phyloP scores from a whole-genome alignment of 2,888 invertebrate species.

The Temnothorax unifasciatus region DNA sequence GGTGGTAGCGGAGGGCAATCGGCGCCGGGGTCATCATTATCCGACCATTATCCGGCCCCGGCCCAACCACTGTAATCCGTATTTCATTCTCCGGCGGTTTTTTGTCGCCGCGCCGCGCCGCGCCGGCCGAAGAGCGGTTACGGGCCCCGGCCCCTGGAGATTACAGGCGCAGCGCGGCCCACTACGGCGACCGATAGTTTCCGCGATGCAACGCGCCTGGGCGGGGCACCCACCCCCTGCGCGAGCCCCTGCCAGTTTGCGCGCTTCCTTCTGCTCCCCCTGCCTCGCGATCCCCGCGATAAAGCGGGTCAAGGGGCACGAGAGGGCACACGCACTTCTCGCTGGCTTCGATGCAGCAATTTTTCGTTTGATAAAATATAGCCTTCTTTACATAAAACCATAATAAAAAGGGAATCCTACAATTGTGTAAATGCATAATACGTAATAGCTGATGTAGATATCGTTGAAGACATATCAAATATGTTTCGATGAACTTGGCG shows the following conservation, averaged over 20 bases:
- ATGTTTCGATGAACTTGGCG: too few species aligned
- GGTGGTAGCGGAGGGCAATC: conserved; percentile 68
- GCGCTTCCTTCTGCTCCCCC: neutral
- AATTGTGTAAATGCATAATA: too few species aligned
- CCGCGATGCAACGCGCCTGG: conserved; percentile 71
- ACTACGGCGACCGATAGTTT: conserved; percentile 74
- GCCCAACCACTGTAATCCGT: conserved; percentile 82
- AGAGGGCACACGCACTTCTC: neutral
- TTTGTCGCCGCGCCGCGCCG: conserved; percentile 64
- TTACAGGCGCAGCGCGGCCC: conserved; percentile 71
- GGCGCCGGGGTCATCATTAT: conserved; percentile 76
- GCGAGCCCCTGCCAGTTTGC: conserved; percentile 23
- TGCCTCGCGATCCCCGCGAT: neutral
- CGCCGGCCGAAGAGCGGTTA: conserved; percentile 73
- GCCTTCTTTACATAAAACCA: neutral
- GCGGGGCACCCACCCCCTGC: conserved; percentile 60
- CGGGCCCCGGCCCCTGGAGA: conserved; percentile 61
- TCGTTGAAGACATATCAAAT: too few species aligned
- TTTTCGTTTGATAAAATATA: neutral
- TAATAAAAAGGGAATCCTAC: too few species aligned
- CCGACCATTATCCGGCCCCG: conserved; percentile 77
- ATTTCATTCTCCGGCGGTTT: conserved; percentile 81
- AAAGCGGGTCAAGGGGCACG: conserved; percentile 14
- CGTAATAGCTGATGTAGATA: too few species aligned
- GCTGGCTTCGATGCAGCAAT: neutral